Evolutionary conservation across 2,888 invertebrate genomes (phyloP), one percentile per base, ranked within the genome.

Genomic region (Baccha elongata): DNA sequence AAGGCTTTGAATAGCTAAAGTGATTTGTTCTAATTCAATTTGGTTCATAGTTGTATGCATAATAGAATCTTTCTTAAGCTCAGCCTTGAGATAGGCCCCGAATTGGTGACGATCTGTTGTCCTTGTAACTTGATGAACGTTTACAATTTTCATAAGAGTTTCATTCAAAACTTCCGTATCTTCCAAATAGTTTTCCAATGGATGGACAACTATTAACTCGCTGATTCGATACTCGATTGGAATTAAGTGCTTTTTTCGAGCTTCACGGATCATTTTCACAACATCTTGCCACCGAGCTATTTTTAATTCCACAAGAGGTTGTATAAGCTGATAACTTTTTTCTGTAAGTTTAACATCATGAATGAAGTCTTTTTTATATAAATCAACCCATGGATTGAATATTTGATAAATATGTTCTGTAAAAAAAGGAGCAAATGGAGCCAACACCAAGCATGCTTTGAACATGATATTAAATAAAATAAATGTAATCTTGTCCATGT

Each of bases 191-290:
- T 1, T n/a, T 3, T 62, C n/a, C 7, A 15, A 3, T 26, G 73
- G 64, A n/a, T 71, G 71, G 5, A 74, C 17, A 3, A 79, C 40
- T 42, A 62, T 23, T 4, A 79, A 3, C 23, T 98, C 97, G 32
- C 96, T 96, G 84, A 99, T 91, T 0, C 99, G 98, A 91, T 98
- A 98, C 92, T 98, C 98, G n/a, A 97, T 93, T 0, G 98, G 97
- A 75, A 98, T 93, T 6, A 96, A 96, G 89, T 96, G 96, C 48
- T 97, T 92, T 88, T 98, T 98, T 84, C 99, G 92, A 29, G 98
- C 92, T 17, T 98, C 94, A 85, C 98, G 92, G 0, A 97, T 98
- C 17, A 98, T 91, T 89, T 98, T 98, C 86, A 99, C 96, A 6
- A 98, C 95, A 64, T 93, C 93, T 92, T 98, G 98, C 98, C 99